Conservation (phyloP, 2,888 invertebrate genomes). For the Luperina nickerlii region DNA sequence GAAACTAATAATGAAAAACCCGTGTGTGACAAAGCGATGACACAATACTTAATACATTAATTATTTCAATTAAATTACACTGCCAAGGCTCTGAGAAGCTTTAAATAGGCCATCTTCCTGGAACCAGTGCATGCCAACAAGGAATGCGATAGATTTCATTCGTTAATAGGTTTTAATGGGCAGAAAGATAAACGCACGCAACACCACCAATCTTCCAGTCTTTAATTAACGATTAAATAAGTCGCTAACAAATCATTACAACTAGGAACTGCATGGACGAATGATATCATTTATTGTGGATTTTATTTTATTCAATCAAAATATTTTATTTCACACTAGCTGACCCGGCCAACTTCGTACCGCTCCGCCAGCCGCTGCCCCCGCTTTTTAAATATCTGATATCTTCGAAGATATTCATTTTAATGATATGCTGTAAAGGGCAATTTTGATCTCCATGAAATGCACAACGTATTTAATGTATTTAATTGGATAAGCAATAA, state of each 20-base stretch:
- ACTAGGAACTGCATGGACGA: neutral
- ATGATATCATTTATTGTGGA: neutral
- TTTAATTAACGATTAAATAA: slow-evolving; percentile 50
- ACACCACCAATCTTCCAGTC: slow-evolving; percentile 32
- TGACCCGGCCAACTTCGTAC: too few species aligned
- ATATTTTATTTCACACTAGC: too few species aligned
- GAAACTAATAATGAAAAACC: neutral
- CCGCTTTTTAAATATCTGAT: too few species aligned
- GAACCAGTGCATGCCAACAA: slow-evolving; percentile 67
- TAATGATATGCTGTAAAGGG: too few species aligned
- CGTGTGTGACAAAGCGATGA: slow-evolving; percentile 29
- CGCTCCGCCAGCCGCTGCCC: too few species aligned
- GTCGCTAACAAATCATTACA: slow-evolving; percentile 28
- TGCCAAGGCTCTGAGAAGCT: slow-evolving; percentile 67
- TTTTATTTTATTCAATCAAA: neutral
- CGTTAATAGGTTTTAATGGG: slow-evolving; percentile 69
- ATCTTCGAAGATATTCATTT: too few species aligned
- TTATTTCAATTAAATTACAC: slow-evolving; percentile 57
- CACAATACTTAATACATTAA: slow-evolving; percentile 31
- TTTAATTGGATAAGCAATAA: too few species aligned
- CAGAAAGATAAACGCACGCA: slow-evolving; percentile 60
- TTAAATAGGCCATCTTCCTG: slow-evolving; percentile 69
- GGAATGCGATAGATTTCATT: slow-evolving; percentile 71
- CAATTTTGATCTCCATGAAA: too few species aligned
- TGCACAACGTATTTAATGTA: too few species aligned